Conservation (phyloP, 2,888 invertebrate species). For the Drosophila recens region DNA sequence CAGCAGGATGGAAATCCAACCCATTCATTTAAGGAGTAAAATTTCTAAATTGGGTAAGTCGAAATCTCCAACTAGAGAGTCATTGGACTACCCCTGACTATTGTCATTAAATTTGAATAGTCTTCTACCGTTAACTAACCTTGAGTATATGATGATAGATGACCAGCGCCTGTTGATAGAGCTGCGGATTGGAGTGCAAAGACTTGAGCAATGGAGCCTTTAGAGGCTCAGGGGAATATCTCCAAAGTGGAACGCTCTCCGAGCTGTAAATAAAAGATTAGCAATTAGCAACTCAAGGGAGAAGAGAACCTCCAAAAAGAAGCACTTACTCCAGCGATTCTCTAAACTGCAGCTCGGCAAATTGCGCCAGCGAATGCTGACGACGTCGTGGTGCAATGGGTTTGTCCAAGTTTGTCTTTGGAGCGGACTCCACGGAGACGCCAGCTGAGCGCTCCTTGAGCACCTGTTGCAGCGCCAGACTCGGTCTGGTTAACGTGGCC, state of each 20-base stretch:
- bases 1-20: too few species aligned
- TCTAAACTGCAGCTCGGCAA: constrained; percentile 93
- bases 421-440: constrained; percentile 76
- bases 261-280: constrained; percentile 51
- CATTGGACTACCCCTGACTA: too few species aligned
- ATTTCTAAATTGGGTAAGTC: too few species aligned
- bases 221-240: constrained; percentile 92
- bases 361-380: constrained; percentile 93
- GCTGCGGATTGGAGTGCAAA: constrained; percentile 89
- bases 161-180: constrained; percentile 90
- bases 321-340: constrained; percentile 59
- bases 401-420: constrained; percentile 86
- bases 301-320: not conserved
- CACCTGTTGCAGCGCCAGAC: constrained; percentile 88
- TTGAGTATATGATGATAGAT: constrained; percentile 91
- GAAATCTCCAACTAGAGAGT: too few species aligned
- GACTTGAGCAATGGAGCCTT: constrained; percentile 93
- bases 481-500: constrained; percentile 92
- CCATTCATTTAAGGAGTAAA: too few species aligned
- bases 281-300: not conserved
- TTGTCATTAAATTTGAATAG: too few species aligned
- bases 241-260: constrained; percentile 89
- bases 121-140: too few species aligned
- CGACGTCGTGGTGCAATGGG: constrained; percentile 81
- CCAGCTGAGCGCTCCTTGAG: constrained; percentile 86